These are phyloP conservation scores for Tympanoctomys barrerae DNA, from an alignment of 2,797 vertebrate species.

Conservation along the genomic window DNA sequence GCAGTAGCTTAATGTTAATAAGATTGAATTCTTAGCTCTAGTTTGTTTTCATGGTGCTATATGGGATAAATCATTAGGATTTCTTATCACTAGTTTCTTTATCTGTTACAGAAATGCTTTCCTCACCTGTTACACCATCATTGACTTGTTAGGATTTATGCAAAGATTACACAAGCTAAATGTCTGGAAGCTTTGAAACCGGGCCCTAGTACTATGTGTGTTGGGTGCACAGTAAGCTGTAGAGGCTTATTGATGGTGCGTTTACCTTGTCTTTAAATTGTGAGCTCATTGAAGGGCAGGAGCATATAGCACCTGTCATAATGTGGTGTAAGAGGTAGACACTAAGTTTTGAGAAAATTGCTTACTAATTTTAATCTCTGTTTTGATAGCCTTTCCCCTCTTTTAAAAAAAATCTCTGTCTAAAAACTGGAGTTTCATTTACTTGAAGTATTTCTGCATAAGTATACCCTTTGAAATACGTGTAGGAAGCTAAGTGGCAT, in stretches of 20 bases:
- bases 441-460: background rate
- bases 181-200: background rate
- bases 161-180: background rate
- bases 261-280: background rate
- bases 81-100: slow-evolving; percentile 46
- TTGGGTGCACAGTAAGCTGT: background rate
- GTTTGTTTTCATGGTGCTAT: background rate
- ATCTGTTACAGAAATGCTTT: background rate
- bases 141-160: slow-evolving; percentile 5
- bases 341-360: background rate
- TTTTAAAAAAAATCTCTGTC: background rate
- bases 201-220: background rate
- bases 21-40: background rate
- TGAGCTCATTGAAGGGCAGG: background rate
- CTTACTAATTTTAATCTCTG: slow-evolving; percentile 25
- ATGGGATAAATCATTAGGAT: background rate
- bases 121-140: background rate
- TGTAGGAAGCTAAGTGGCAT: background rate
- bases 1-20: background rate
- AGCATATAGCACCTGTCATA: background rate
- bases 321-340: background rate
- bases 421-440: slow-evolving; percentile 43
- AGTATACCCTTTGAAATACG: slow-evolving; percentile 14
- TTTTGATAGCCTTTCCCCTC: background rate
- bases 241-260: background rate